These are phyloP conservation scores for Xenopus petersii DNA, from an alignment of 2,797 vertebrate genomes.

Conservation along the genomic window DNA sequence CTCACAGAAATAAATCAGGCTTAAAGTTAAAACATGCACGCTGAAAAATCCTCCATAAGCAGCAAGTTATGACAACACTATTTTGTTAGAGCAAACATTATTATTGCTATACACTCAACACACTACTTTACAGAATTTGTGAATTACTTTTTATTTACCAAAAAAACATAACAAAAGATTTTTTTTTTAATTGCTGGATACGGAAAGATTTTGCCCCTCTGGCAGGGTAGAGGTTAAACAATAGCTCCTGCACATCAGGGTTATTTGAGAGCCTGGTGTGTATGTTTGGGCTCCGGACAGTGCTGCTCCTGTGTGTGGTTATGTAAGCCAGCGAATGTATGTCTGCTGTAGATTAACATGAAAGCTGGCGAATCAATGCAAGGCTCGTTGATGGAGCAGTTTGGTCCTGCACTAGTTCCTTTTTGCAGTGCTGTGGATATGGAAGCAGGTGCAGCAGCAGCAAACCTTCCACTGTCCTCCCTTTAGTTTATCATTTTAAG, in stretches of 20 bases:
- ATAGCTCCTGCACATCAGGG: not conserved
- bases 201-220: too few species aligned
- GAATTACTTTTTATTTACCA: too few species aligned
- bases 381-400: constrained; percentile 52
- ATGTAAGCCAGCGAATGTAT: constrained; percentile 51
- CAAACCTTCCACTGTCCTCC: constrained; percentile 13
- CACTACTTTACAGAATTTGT: too few species aligned
- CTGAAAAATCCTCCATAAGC: too few species aligned
- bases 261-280: constrained; percentile 25
- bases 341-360: constrained; percentile 55
- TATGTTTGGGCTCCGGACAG: constrained; percentile 8
- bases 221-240: constrained; percentile 14
- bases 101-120: too few species aligned
- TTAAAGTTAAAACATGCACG: too few species aligned
- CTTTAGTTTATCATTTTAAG: constrained; percentile 49
- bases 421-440: constrained; percentile 44
- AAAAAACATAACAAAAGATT: too few species aligned
- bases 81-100: too few species aligned
- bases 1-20: too few species aligned
- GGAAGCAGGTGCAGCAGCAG: constrained; percentile 45
- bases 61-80: too few species aligned
- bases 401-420: constrained; percentile 38
- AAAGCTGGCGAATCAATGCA: constrained; percentile 48
- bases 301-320: constrained; percentile 16
- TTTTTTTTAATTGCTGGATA: too few species aligned